Evolutionary conservation across 2,888 invertebrate genomes (phyloP).

Genomic region (Trichacis sp.): DNA sequence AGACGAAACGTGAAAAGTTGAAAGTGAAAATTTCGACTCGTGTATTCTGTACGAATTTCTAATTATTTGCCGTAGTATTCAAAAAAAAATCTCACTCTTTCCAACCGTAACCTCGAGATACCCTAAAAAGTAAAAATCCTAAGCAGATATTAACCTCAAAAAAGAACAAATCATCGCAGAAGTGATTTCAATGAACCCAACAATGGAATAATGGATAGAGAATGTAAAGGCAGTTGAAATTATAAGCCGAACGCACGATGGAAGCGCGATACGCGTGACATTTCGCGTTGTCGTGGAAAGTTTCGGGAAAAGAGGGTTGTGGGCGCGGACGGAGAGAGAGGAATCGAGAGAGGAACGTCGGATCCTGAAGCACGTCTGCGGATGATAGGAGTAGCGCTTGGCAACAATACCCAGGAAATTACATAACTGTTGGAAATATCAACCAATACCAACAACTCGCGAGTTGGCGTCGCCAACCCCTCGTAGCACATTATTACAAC

Average conservation of each 20-base stretch:
- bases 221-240: slow-evolving; percentile 35
- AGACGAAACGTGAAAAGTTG: no score
- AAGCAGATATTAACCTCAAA: no score
- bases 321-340: slow-evolving; percentile 6
- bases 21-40: no score
- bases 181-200: slow-evolving; percentile 17
- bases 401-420: slow-evolving; percentile 69
- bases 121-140: no score
- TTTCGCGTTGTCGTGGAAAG: slow-evolving; percentile 49
- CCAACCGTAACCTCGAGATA: no score
- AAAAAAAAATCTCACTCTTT: no score
- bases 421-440: slow-evolving; percentile 70
- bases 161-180: no score
- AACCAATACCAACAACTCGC: slow-evolving; percentile 64
- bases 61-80: no score
- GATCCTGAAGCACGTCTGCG: slow-evolving; percentile 60
- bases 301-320: slow-evolving; percentile 44
- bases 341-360: slow-evolving; percentile 42
- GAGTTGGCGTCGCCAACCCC: slow-evolving; percentile 53
- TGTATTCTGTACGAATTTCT: no score
- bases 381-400: slow-evolving; percentile 61
- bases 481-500: slow-evolving; percentile 63
- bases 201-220: slow-evolving; percentile 17
- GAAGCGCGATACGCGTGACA: slow-evolving; percentile 46
- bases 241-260: slow-evolving; percentile 29